Conservation (phyloP, 2,888 invertebrate species). For the Tineola bisselliella region DNA sequence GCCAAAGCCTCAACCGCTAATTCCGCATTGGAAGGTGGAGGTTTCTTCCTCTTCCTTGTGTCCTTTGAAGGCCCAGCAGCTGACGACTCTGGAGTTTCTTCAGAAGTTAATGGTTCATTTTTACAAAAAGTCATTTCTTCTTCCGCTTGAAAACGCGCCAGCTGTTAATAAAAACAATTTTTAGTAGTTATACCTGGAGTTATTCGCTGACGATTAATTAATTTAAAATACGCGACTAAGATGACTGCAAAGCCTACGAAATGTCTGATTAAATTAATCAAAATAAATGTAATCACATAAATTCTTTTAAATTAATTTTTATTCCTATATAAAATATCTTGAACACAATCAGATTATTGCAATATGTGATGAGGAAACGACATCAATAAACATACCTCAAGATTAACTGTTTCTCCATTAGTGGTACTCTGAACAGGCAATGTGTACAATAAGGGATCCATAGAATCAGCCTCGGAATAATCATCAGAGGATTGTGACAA, state of each 20-base stretch:
- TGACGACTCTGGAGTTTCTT: constrained; percentile 19
- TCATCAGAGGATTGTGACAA: constrained; percentile 33
- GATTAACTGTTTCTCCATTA: constrained; percentile 28
- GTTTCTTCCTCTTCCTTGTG: constrained; percentile 15
- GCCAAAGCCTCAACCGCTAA: constrained; percentile 42
- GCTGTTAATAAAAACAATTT: constrained; percentile 22
- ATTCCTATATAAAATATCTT: too few relatives aligned
- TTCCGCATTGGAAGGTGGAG: constrained; percentile 22
- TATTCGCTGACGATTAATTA: too few relatives aligned
- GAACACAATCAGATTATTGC: too few relatives aligned
- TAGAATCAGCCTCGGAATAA: constrained; percentile 26
- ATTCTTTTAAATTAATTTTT: too few relatives aligned
- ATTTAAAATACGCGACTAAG: too few relatives aligned
- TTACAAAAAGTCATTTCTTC: constrained; percentile 45
- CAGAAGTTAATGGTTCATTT: neutral
- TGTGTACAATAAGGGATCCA: neutral
- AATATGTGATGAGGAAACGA: neutral
- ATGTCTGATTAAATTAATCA: too few relatives aligned
- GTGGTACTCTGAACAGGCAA: neutral
- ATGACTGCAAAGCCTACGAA: too few relatives aligned
- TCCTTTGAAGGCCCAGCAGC: constrained; percentile 12
- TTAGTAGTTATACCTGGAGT: too few relatives aligned
- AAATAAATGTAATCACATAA: too few relatives aligned
- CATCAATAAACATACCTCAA: constrained; percentile 48
- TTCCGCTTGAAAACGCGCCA: constrained; percentile 58